Evolutionary conservation across 1,140 invertebrate genomes (phyloP).

Genomic region (Nebria ingens): DNA sequence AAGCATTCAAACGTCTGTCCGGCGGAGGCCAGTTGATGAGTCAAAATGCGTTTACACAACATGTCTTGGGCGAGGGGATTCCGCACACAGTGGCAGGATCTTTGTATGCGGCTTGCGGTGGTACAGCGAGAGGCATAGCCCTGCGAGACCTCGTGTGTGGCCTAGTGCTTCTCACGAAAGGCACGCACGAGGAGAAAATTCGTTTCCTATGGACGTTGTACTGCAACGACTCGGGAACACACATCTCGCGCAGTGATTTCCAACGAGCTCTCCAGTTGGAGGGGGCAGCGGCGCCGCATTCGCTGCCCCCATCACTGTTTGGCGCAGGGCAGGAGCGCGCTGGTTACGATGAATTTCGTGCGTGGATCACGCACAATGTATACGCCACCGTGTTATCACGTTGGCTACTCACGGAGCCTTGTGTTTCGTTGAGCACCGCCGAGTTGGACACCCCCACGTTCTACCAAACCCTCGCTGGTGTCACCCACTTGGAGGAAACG

Average conservation of each 20-base stretch:
- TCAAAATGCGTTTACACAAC: constrained; percentile 62
- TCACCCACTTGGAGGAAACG: constrained; percentile 67
- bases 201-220: constrained; percentile 79
- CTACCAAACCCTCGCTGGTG: constrained; percentile 82
- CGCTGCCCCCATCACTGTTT: constrained; percentile 36
- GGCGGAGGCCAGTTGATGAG: constrained; percentile 56
- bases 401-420: constrained; percentile 55
- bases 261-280: constrained; percentile 53
- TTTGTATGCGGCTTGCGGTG: constrained; percentile 72
- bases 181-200: constrained; percentile 73
- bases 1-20: constrained; percentile 73
- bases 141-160: constrained; percentile 76
- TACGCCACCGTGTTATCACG: constrained; percentile 68
- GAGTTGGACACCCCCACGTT: constrained; percentile 82
- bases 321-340: constrained; percentile 43
- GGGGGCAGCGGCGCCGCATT: constrained; percentile 27
- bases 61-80: constrained; percentile 75
- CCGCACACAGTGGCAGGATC: constrained; percentile 66
- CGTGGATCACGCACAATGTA: constrained; percentile 59
- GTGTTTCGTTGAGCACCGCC: constrained; percentile 59
- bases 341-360: constrained; percentile 60
- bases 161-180: constrained; percentile 72
- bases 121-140: constrained; percentile 64
- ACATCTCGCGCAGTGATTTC: constrained; percentile 66
- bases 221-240: constrained; percentile 65